Evolutionary conservation across 2,888 invertebrate genomes (phyloP).

Genomic region (Deilephila elpenor): DNA sequence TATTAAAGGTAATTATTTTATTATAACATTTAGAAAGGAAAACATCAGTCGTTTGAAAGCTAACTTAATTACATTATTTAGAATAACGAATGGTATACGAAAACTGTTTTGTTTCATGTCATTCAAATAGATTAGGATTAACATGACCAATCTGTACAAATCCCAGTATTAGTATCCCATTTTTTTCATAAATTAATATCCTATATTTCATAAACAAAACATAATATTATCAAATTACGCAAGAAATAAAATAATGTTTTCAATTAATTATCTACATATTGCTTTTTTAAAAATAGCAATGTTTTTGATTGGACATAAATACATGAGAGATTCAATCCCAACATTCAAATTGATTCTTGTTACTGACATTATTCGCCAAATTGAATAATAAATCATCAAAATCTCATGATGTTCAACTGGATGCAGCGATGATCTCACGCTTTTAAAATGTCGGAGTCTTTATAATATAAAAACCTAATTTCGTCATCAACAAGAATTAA

Average conservation of each 20-base stretch:
- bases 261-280: slow-evolving; percentile 6
- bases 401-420: no score
- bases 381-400: no score
- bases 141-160: no score
- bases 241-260: neutral
- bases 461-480: no score
- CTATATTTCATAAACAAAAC: neutral
- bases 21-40: slow-evolving; percentile 16
- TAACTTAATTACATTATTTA: slow-evolving; percentile 22
- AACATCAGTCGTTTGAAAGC: slow-evolving; percentile 24
- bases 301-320: neutral
- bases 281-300: slow-evolving; percentile 18
- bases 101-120: neutral
- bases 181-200: no score
- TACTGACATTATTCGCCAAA: no score
- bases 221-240: neutral
- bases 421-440: no score
- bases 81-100: slow-evolving; percentile 11
- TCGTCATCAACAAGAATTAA: no score
- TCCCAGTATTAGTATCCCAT: no score
- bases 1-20: slow-evolving; percentile 4
- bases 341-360: no score
- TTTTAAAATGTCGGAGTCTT: no score
- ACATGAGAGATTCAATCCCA: no score
- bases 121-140: neutral